Conservation (phyloP, 2,888 invertebrate species). For the Meiosimyza platycephala region DNA sequence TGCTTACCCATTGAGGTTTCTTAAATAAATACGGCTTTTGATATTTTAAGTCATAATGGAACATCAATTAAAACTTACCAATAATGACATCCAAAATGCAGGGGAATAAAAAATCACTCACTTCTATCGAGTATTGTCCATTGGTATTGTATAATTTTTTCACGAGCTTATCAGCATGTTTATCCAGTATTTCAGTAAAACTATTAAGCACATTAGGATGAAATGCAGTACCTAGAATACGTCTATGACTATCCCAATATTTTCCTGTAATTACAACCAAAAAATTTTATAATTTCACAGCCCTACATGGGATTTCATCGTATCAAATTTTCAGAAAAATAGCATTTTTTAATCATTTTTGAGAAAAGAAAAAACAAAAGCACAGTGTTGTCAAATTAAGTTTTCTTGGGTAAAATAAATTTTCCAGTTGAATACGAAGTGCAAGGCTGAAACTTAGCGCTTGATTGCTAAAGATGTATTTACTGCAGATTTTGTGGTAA, state of each 20-base stretch:
- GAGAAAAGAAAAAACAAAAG: too few species aligned
- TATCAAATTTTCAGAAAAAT: too few species aligned
- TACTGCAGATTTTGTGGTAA: too few species aligned
- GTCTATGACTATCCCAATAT: slow-evolving; percentile 77
- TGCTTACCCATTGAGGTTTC: slow-evolving; percentile 88
- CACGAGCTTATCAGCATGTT: slow-evolving; percentile 72
- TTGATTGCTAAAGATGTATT: too few species aligned
- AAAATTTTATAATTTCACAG: neutral
- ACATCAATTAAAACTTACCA: slow-evolving; percentile 62
- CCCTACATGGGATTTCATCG: neutral
- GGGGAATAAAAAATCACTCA: slow-evolving; percentile 73
- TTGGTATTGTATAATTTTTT: slow-evolving; percentile 56
- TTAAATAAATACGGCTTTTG: slow-evolving; percentile 63
- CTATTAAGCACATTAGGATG: slow-evolving; percentile 80
- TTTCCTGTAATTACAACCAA: slow-evolving; percentile 46
- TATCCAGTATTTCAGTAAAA: slow-evolving; percentile 74
- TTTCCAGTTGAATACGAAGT: too few species aligned
- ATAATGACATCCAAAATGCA: slow-evolving; percentile 74
- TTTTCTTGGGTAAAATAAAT: too few species aligned
- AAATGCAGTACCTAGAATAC: slow-evolving; percentile 80
- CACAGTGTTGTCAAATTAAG: too few species aligned
- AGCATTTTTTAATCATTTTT: too few species aligned
- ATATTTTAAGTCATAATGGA: neutral
- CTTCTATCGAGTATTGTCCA: slow-evolving; percentile 47
- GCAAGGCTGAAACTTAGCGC: too few species aligned